Evolutionary conservation across 2,888 invertebrate genomes (phyloP).

Genomic region (Noctuana brunneofusca): DNA sequence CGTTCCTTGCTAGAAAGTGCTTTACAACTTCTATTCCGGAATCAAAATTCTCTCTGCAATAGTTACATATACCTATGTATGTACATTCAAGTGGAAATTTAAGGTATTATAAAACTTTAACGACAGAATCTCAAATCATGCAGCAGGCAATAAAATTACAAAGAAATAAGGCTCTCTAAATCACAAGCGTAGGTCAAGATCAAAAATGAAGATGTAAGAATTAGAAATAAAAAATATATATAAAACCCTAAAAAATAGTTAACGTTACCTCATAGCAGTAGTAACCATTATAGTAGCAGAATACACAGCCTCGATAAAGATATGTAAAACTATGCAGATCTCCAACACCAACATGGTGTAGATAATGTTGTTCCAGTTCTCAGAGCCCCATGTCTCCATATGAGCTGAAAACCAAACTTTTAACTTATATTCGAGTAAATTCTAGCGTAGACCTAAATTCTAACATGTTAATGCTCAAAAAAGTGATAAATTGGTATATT

Average conservation of each 20-base stretch:
- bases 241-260: neutral
- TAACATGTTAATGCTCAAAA: too few relatives aligned
- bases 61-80: too few relatives aligned
- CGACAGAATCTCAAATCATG: too few relatives aligned
- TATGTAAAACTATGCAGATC: constrained; percentile 59
- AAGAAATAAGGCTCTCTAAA: too few relatives aligned
- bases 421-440: too few relatives aligned
- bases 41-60: constrained; percentile 62
- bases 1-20: constrained; percentile 57
- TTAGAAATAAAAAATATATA: neutral
- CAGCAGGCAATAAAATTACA: too few relatives aligned
- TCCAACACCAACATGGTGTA: constrained; percentile 62
- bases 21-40: constrained; percentile 58
- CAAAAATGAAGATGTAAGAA: neutral
- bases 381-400: constrained; percentile 37
- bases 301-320: constrained; percentile 67
- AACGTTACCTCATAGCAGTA: constrained; percentile 58
- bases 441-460: too few relatives aligned
- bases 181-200: too few relatives aligned
- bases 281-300: constrained; percentile 73
- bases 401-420: constrained; percentile 35
- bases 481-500: too few relatives aligned
- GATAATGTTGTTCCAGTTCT: constrained; percentile 50
- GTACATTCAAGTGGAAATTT: too few relatives aligned
- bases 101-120: too few relatives aligned